Percentiles rank a stretch among this genome's conserved stretches.
These are phyloP conservation scores for Danio choprae DNA, from an alignment of 2,797 vertebrate species.

Conservation along the genomic window DNA sequence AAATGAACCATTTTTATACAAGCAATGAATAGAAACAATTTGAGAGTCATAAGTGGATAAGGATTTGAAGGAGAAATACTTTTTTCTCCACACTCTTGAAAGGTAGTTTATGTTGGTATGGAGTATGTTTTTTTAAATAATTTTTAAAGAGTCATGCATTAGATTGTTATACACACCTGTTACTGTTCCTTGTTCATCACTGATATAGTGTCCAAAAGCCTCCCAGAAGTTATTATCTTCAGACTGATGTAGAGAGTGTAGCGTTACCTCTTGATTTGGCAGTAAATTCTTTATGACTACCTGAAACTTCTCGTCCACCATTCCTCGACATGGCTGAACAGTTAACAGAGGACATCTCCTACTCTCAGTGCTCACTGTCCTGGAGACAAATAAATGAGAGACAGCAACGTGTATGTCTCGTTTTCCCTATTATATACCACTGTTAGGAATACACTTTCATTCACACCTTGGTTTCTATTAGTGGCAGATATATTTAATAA, in stretches of 20 bases:
- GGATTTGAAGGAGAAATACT: too few relatives aligned
- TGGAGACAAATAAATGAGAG: neutral
- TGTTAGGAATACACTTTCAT: neutral
- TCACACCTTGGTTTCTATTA: neutral
- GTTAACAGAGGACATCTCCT: constrained; percentile 31
- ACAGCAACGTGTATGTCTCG: neutral
- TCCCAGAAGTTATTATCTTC: constrained; percentile 63
- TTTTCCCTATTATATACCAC: neutral
- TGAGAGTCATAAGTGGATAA: neutral
- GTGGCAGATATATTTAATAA: neutral
- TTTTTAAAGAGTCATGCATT: too few relatives aligned
- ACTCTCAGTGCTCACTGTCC: neutral
- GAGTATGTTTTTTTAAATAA: too few relatives aligned
- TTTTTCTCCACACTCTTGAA: too few relatives aligned
- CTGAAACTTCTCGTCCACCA: constrained; percentile 64
- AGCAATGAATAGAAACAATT: too few relatives aligned
- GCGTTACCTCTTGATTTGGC: constrained; percentile 52
- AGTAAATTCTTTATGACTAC: constrained; percentile 54
- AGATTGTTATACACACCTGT: constrained; percentile 41
- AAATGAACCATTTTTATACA: too few relatives aligned
- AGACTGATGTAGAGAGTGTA: constrained; percentile 50
- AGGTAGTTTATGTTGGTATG: too few relatives aligned
- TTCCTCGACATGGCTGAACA: constrained; percentile 44
- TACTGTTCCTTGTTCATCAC: constrained; percentile 51
- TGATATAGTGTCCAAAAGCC: constrained; percentile 58